Evolutionary conservation across 1,140 invertebrate genomes (phyloP), one percentile per base, ranked within the genome.

Genomic region (Hypsibius dujardini): DNA sequence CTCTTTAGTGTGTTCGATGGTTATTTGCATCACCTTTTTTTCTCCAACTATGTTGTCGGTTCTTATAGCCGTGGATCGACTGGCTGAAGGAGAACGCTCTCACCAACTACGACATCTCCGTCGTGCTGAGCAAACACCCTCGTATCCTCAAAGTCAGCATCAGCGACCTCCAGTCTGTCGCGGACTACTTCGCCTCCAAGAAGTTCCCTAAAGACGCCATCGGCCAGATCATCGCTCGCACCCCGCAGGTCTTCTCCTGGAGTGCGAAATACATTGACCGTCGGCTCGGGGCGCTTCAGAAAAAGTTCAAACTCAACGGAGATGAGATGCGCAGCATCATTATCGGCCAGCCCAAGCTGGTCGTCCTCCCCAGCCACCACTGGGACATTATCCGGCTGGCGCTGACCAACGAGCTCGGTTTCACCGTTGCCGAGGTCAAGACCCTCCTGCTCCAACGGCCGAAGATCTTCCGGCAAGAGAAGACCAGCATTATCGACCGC

Each of bases 161-260:
- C 42, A 85, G 90, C 71, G 84, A 94, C 77, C 79, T 93, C 40
- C 76, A 86, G 78, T 85, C 85, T 1, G 81, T 90, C 74, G 82
- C 95, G 12, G 87, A 90, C 77, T 97, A 96, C 80, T 82, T 96
- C 67, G 79, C 86, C 76, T 88, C 86, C 12, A 94, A 92, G 80
- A 82, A 84, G 1, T 97, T 95, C 80, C 80, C 75, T 12, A 70
- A 75, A 46, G 76, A 84, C n/a, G 83, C 85, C 79, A 87, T 94
- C 69, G 76, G 80, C 50, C 79, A 80, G 72, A 90, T 96, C 72
- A 75, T 95, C 46, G 81, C 78, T 1, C 81, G 80, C 70, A 86
- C 88, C 82, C 88, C 92, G 47, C 82, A 77, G 46, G 74, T 80
- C 70, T 72, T 82, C 47, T 75, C 75, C 80, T 80, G 76, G 78